Conservation (phyloP, 2,797 vertebrate genomes). For the Semaprochilodus insignis region DNA sequence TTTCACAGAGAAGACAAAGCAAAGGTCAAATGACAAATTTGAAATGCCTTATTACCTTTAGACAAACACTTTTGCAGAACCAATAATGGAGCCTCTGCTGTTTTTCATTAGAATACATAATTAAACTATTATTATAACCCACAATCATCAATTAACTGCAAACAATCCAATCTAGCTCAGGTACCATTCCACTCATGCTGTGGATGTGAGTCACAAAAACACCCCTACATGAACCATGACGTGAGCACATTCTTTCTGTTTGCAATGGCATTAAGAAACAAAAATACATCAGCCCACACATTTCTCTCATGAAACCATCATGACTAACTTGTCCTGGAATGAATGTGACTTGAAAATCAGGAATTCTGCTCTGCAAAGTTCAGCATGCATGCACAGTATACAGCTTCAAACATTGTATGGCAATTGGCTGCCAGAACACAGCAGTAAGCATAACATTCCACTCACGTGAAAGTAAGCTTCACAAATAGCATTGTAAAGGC, state of each 20-base stretch:
- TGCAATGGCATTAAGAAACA: constrained; percentile 35
- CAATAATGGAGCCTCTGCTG: neutral
- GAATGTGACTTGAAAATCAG: constrained; percentile 60
- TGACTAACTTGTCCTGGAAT: constrained; percentile 60
- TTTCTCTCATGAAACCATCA: constrained; percentile 42
- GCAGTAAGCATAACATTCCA: no score
- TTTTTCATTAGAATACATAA: constrained; percentile 11
- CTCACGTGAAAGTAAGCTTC: no score
- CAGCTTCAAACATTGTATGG: neutral
- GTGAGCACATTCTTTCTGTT: constrained; percentile 36
- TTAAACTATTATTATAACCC: constrained; percentile 17
- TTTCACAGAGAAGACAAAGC: neutral
- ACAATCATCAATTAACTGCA: constrained; percentile 32
- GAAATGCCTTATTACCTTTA: neutral
- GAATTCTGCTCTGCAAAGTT: constrained; percentile 64
- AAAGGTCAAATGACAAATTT: neutral
- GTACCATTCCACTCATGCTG: constrained; percentile 64
- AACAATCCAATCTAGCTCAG: constrained; percentile 32
- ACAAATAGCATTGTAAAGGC: no score
- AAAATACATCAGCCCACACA: constrained; percentile 46
- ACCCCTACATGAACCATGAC: constrained; percentile 39
- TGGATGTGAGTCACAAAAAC: constrained; percentile 65
- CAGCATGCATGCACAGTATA: neutral
- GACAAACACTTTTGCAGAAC: neutral
- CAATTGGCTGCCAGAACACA: neutral